Base-by-base conservation (phyloP, 1,140 invertebrate genomes). In the Saccostrea echinata region DNA sequence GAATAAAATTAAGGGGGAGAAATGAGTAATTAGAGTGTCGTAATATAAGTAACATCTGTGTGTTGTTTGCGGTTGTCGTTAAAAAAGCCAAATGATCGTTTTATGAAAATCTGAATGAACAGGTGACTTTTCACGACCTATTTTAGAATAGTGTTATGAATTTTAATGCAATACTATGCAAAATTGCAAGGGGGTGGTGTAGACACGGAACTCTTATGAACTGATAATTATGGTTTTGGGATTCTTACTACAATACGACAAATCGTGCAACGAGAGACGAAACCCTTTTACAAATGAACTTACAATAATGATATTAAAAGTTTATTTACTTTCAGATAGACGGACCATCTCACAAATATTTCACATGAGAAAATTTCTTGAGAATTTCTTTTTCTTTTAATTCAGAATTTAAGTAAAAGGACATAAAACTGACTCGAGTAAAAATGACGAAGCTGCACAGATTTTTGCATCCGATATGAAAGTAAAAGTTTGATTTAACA, bases 21-120 rank as follows among this genome's bases (percentile, higher is more conserved):
- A 64, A 64, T 64, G 57, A 76, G 68, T 76, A 76, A 76, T 76
- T 76, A 76, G 68, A 30, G 16, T 76, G 68, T 33, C 68, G 68
- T 76, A 76, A 76, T 76, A 76, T 33, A 76, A 76, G 68, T 76
- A 76, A 76, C 68, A 76, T 30, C 68, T 76, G 68, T 76, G 68
- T 30, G 68, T 24, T 76, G 68, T 76, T 76, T 76, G 68, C 27
- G 68, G 68, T 76, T 76, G 68, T 76, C 68, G 68, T 30, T 76
- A 76, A 76, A 33, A 27, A 27, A 27, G 27, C 68, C 30, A 76
- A 76, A 76, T 76, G 68, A 76, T 76, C 68, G 27, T 30, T 76
- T 30, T 76, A 30, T 76, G 68, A 33, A 76, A 76, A 76, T 33
- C 33, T 76, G 1, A 76, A 76, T 76, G 30, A 76, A 30, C 24